Evolutionary conservation across 2,888 invertebrate genomes (phyloP).

Genomic region (Drosophila stalkeri): DNA sequence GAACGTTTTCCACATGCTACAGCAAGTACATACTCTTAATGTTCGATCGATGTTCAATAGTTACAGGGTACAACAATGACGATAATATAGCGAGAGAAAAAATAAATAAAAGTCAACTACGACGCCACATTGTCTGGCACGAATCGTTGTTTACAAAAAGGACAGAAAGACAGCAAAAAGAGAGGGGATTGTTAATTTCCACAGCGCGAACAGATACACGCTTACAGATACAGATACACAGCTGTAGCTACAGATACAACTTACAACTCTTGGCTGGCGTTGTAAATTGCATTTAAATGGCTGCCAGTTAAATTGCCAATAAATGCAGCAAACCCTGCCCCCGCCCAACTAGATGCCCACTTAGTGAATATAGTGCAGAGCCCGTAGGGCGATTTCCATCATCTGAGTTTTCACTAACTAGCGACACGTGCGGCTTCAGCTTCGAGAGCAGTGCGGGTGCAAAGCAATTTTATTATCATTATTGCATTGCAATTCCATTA

Average conservation of each 20-base stretch:
- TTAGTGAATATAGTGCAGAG: background rate
- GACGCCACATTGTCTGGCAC: constrained; percentile 71
- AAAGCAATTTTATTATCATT: constrained; percentile 27
- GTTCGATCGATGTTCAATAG: background rate
- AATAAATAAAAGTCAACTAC: constrained; percentile 18
- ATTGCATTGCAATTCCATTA: constrained; percentile 18
- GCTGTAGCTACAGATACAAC: constrained; percentile 16
- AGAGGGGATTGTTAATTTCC: constrained; percentile 58
- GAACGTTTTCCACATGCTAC: background rate
- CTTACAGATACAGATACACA: constrained; percentile 23
- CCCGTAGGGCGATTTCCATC: constrained; percentile 11
- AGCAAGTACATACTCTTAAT: background rate
- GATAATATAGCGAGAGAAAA: background rate
- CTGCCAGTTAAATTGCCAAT: constrained; percentile 61
- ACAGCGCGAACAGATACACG: constrained; percentile 33
- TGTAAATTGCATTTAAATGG: constrained; percentile 68
- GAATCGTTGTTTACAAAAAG: constrained; percentile 14
- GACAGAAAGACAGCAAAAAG: background rate
- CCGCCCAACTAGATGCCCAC: background rate
- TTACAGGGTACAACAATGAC: constrained; percentile 13
- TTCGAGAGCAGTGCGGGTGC: constrained; percentile 4
- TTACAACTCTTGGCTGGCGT: constrained; percentile 44
- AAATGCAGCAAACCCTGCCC: constrained; percentile 22
- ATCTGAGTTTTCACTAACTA: constrained; percentile 24
- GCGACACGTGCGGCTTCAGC: constrained; percentile 51